Base-by-base conservation (phyloP, 2,888 invertebrate genomes). In the Thymelicus acteon region DNA sequence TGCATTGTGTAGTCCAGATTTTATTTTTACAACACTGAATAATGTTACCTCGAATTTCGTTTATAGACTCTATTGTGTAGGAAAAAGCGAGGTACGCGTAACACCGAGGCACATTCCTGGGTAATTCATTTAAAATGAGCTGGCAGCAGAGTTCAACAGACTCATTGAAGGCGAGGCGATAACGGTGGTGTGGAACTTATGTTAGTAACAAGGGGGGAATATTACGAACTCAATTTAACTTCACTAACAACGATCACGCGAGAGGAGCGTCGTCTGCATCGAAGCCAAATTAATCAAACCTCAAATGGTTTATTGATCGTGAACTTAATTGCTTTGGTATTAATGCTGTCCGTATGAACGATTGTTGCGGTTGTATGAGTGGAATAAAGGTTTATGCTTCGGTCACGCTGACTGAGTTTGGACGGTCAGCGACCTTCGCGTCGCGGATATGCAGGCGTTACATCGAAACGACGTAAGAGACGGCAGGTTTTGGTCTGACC, bases 341-440 rank as follows among this genome's bases (percentile, higher is more conserved):
- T 58, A 63, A 58, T 31, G 49, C 54, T 48, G 63, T 24, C 7
- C 54, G 31, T 57, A 63, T 44, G 47, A 68, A 69, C 37, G 39
- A 67, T 60, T 48, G 65, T 61, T 47, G 19, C 31, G 61, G 54
- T 31, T 40, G 24, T 67, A 67, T 67, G 37, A 49, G 54, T 62
- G 57, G 62, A 57, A 62, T n/a, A 68, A 68, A 68, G 62, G 24
- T 52, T 62, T 47, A 37, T 61, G 48, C 58, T 69, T 63, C 57
- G 85, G 89, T 88, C 86, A 90, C 89, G 88, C 84, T 82, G 82
- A 84, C 82, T 87, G 85, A 83, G 83, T 87, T 91, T 90, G 78
- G 87, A 85, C 75, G 92, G 93, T 91, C 92, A 90, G 83, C 82
- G 90, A 93, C 92, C 92, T 87, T 87, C 87, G 84, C 85, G 85